phyloP scores from a whole-genome alignment of 2,113 vertebrate species.

The Recurvirostra avosetta region DNA sequence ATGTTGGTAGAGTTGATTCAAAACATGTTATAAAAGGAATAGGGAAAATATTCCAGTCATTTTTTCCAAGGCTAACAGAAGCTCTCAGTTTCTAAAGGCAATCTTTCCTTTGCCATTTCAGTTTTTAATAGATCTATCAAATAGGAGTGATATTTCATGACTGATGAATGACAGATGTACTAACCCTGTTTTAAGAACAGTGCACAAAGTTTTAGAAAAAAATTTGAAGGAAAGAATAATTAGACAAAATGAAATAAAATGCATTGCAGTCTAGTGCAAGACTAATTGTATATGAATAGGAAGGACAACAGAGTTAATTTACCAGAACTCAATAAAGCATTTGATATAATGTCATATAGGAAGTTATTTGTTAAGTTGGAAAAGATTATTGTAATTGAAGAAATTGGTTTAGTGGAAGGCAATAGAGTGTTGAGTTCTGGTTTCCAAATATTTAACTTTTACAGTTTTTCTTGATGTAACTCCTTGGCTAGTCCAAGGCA shows the following conservation, averaged over 20 bases:
- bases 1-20: neutral
- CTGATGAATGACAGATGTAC: neutral
- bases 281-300: neutral
- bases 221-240: neutral
- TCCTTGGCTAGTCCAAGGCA: neutral
- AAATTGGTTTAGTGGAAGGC: neutral
- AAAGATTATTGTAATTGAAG: neutral
- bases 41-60: neutral
- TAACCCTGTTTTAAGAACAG: neutral
- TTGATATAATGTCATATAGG: neutral
- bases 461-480: neutral
- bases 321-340: neutral
- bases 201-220: neutral
- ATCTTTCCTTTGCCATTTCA: neutral
- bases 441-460: neutral
- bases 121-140: neutral
- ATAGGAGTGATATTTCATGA: neutral
- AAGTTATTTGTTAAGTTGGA: neutral
- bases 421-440: neutral
- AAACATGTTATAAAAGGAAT: neutral
- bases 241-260: neutral
- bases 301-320: neutral
- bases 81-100: neutral
- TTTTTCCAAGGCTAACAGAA: neutral
- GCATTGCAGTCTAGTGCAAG: neutral